Percentiles rank a stretch among this genome's conserved stretches.
Conservation (phyloP, 2,797 vertebrate species). For the Gymnothorax javanicus region DNA sequence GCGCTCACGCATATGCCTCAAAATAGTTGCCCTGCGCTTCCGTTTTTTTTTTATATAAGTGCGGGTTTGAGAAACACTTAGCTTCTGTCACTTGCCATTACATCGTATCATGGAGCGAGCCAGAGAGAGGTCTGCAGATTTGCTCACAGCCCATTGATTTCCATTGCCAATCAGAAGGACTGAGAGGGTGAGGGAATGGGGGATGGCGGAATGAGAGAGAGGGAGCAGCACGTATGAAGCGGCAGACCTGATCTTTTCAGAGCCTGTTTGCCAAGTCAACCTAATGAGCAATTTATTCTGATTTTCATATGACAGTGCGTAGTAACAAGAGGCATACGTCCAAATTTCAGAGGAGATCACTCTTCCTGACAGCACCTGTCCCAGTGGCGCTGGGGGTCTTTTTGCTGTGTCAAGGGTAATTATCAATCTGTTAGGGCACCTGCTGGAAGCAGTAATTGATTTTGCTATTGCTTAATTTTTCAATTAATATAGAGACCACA, state of each 20-base stretch:
- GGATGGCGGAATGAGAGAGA: neutral
- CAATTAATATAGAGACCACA: conserved; percentile 15
- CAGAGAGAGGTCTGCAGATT: conserved; percentile 24
- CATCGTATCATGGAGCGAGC: conserved; percentile 46
- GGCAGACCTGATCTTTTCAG: conserved; percentile 15
- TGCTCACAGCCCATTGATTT: conserved; percentile 41
- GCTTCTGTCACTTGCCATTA: conserved; percentile 76
- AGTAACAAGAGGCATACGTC: conserved; percentile 14
- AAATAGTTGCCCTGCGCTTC: conserved; percentile 28
- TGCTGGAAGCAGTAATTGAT: conserved; percentile 17
- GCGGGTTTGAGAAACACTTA: conserved; percentile 73
- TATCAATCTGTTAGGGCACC: conserved; percentile 26
- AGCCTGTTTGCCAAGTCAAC: neutral
- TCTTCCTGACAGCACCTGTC: conserved; percentile 20
- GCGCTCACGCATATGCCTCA: conserved; percentile 42
- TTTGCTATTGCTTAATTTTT: conserved; percentile 30
- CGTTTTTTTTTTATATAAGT: conserved; percentile 14
- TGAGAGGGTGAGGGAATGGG: neutral
- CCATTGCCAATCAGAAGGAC: conserved; percentile 24
- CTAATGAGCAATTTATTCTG: conserved; percentile 16
- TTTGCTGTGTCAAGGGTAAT: conserved; percentile 27
- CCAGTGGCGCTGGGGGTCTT: conserved; percentile 13
- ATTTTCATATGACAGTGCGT: conserved; percentile 21
- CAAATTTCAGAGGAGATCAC: conserved; percentile 8
- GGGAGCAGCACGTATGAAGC: neutral